A percentile compares a stretch with the other conserved stretches of the same genome.
These are phyloP conservation scores for Vannuccia rotundouncinata DNA, from an alignment of 2,888 invertebrate species.

Conservation along the genomic window DNA sequence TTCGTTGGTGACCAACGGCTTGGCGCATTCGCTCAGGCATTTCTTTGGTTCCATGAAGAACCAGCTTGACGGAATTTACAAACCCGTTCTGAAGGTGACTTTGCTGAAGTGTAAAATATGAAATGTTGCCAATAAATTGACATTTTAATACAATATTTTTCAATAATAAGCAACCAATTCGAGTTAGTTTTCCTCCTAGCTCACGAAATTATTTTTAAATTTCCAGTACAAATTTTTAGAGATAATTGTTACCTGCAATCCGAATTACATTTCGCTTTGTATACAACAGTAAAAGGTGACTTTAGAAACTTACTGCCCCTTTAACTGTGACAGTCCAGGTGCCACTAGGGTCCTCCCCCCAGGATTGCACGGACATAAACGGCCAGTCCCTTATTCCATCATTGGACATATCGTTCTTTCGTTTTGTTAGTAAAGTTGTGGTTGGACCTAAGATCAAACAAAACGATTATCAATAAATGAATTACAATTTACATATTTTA, in stretches of 20 bases:
- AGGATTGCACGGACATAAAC: conserved; percentile 79
- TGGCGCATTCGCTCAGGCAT: conserved; percentile 64
- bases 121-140: too few species aligned
- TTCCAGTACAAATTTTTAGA: too few species aligned
- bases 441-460: conserved; percentile 4
- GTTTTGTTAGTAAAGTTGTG: conserved; percentile 1
- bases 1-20: conserved; percentile 50
- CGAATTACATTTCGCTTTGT: too few species aligned
- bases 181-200: too few species aligned
- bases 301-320: conserved; percentile 46
- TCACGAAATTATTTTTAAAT: too few species aligned
- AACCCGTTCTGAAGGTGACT: conserved; percentile 56
- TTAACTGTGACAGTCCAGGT: conserved; percentile 50
- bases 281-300: too few species aligned
- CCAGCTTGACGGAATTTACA: conserved; percentile 62
- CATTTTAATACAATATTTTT: too few species aligned
- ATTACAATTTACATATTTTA: too few species aligned
- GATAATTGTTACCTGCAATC: too few species aligned
- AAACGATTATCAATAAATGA: not conserved
- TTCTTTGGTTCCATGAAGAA: conserved; percentile 68
- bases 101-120: too few species aligned
- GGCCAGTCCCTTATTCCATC: conserved; percentile 68
- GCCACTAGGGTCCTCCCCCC: conserved; percentile 76
- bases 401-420: not conserved
- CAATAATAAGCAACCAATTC: too few species aligned